These are phyloP conservation scores for Falcunculus frontatus DNA, from an alignment of 2,113 vertebrate species.

Conservation along the genomic window DNA sequence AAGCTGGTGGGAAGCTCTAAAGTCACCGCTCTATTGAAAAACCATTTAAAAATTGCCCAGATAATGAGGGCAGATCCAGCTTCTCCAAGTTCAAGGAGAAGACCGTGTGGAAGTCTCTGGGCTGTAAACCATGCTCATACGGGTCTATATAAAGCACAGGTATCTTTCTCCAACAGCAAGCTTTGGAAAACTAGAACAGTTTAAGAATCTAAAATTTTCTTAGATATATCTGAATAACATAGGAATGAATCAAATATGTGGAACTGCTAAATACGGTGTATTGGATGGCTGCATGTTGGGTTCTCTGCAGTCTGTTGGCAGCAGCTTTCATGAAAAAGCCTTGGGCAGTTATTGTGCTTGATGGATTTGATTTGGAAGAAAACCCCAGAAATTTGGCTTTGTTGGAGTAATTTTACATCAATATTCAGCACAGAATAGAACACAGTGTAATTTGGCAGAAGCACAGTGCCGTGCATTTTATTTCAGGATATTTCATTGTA, in stretches of 20 bases:
- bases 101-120: rapidly evolving
- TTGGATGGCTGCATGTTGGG: background rate
- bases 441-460: background rate
- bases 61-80: background rate
- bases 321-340: background rate
- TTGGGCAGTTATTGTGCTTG: background rate
- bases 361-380: background rate
- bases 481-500: background rate
- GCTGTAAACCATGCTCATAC: background rate
- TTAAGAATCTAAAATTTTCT: background rate
- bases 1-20: background rate
- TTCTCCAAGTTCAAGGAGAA: background rate
- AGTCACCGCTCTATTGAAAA: background rate
- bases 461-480: background rate
- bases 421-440: background rate
- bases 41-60: rapidly evolving
- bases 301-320: background rate
- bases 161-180: background rate
- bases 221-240: background rate
- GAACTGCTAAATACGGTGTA: background rate
- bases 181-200: background rate
- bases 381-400: background rate
- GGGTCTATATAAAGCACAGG: background rate
- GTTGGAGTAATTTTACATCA: background rate
- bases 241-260: background rate